Evolutionary conservation across 2,113 vertebrate species (phyloP), one percentile per base, ranked within the genome.

Genomic region (Boleophthalmus pectinirostris): DNA sequence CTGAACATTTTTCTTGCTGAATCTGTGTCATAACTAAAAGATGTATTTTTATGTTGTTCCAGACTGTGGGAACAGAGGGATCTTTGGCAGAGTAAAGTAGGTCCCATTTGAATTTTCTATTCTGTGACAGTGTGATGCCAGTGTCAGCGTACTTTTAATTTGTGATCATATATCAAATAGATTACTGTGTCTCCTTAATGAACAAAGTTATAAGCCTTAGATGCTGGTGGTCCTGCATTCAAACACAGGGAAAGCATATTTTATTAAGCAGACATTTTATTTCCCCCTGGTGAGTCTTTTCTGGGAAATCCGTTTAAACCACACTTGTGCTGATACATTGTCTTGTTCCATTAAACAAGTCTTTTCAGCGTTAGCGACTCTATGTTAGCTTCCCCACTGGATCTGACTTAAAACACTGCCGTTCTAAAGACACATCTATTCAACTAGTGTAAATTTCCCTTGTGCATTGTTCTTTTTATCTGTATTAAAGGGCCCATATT

Each of bases 311-410:
- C 49, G 54, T 72, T n/a, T 65, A 65, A 77, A 58, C 53, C 21
- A 16, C 60, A 64, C 61, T 2, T 67, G 56, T 54, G 43, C 69
- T 66, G 3, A 73, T 86, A 74, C 53, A 68, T 58, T 76, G 73
- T 77, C 71, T 72, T 38, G 45, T 71, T 69, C 73, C 70, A 60
- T 81, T 79, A 84, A 77, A 81, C 35, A 77, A 75, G 66, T 77
- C 23, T 24, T 24, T 43, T 29, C 35, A 29, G 68, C 70, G 69
- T 77, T 66, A 12, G 20, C 38, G 35, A 68, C n/a, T 35, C 63
- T 78, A 60, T 61, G 68, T 64, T 83, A 66, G 54, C 61, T 67
- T 63, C 73, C 73, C 49, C 46, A 21, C 18, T 61, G 71, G 64
- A 77, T 79, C 69, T 68, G 45, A 24, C 69, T 72, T 78, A 20